Evolutionary conservation across 2,113 vertebrate genomes (phyloP).

Genomic region (Vireo altiloquus): DNA sequence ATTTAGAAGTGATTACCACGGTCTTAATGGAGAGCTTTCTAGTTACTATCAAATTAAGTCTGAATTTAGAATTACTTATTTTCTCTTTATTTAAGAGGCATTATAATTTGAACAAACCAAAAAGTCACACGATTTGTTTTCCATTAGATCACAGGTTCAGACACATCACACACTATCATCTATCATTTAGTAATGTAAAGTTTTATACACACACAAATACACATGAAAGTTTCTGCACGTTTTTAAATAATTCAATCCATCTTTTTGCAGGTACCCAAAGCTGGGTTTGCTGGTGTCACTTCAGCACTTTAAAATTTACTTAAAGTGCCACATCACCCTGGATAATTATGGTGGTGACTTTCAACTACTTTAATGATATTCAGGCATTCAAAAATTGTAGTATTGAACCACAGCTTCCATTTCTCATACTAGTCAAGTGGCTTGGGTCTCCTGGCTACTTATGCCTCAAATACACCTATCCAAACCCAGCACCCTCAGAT

Average conservation of each 20-base stretch:
- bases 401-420: not conserved
- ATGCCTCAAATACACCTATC: not conserved
- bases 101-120: not conserved
- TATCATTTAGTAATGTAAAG: not conserved
- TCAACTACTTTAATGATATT: not conserved
- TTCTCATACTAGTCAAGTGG: not conserved
- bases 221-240: not conserved
- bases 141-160: not conserved
- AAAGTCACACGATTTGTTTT: not conserved
- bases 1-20: not conserved
- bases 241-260: not conserved
- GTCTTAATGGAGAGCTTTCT: not conserved
- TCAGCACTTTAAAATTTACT: not conserved
- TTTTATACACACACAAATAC: not conserved
- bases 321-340: not conserved
- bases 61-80: not conserved
- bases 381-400: not conserved
- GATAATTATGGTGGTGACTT: not conserved
- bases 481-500: not conserved
- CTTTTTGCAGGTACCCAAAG: not conserved
- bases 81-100: not conserved
- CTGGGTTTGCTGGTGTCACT: not conserved
- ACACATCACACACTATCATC: not conserved
- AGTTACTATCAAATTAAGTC: not conserved
- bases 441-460: not conserved